These are phyloP conservation scores for Lucilia cuprina DNA, from an alignment of 1,140 invertebrate genomes.

Conservation along the genomic window DNA sequence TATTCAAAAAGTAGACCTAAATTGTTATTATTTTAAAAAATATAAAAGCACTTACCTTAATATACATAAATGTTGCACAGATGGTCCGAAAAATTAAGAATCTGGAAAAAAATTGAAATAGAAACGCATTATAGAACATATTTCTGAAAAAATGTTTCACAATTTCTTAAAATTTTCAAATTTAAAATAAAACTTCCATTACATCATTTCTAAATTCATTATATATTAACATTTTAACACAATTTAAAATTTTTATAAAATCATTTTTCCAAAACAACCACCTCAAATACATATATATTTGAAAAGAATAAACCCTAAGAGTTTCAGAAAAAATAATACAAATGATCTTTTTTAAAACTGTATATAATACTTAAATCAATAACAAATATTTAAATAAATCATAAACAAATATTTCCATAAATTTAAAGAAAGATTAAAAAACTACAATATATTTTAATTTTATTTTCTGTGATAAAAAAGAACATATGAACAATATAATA, in stretches of 20 bases:
- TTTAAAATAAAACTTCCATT: too few relatives aligned
- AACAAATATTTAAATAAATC: background rate
- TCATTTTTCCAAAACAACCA: background rate
- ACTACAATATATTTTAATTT: background rate
- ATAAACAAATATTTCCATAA: background rate
- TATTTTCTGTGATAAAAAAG: constrained; percentile 19
- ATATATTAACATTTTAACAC: background rate
- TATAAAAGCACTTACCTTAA: too few relatives aligned
- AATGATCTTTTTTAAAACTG: background rate
- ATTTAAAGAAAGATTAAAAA: background rate
- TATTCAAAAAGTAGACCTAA: too few relatives aligned
- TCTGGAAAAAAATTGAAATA: too few relatives aligned
- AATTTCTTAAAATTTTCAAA: too few relatives aligned
- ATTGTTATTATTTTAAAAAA: too few relatives aligned
- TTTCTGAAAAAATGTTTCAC: too few relatives aligned
- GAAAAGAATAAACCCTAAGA: background rate
- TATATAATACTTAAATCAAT: background rate
- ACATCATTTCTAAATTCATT: too few relatives aligned
- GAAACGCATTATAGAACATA: too few relatives aligned
- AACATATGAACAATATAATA: background rate
- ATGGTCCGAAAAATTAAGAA: too few relatives aligned
- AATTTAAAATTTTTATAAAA: background rate
- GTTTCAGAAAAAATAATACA: background rate
- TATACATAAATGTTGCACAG: too few relatives aligned
- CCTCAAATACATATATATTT: background rate